A percentile compares a stretch with the other conserved stretches of the same genome.
Evolutionary conservation across 2,113 vertebrate genomes (phyloP).

Genomic region (Axis porcinus): DNA sequence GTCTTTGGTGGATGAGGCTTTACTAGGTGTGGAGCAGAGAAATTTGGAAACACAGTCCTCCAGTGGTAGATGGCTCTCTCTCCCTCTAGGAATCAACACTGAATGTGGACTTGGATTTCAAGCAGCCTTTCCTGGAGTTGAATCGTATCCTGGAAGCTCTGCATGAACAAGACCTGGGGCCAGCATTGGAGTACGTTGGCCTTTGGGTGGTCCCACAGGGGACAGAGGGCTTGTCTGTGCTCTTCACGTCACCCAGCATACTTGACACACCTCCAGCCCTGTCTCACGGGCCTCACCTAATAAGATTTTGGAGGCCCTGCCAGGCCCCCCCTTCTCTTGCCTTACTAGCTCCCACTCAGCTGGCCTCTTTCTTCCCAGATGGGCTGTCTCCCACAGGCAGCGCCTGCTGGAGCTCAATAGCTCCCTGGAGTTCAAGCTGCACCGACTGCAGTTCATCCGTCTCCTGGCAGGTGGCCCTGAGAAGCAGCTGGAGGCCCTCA

Average conservation of each 20-base stretch:
- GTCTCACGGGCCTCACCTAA: background rate
- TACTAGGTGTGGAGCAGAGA: background rate
- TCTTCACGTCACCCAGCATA: background rate
- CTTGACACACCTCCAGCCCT: background rate
- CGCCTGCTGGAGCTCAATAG: conserved; percentile 90
- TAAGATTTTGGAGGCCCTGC: background rate
- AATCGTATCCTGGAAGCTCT: conserved; percentile 92
- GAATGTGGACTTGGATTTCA: conserved; percentile 91
- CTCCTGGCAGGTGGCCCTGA: conserved; percentile 86
- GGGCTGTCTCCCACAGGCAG: conserved; percentile 90
- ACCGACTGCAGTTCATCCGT: conserved; percentile 91
- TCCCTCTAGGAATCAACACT: conserved; percentile 86
- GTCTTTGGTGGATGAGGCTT: background rate
- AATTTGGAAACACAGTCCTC: background rate
- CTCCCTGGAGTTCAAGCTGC: conserved; percentile 91
- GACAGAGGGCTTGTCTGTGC: background rate
- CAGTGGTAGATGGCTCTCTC: background rate
- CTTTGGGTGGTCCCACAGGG: background rate
- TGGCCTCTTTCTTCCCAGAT: conserved; percentile 75
- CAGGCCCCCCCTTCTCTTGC: background rate
- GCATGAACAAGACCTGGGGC: conserved; percentile 88
- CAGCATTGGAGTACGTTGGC: conserved; percentile 87
- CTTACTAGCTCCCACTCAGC: background rate
- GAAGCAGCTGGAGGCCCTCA: conserved; percentile 90
- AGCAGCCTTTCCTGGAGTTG: conserved; percentile 91